Percentiles rank a stretch among this genome's conserved stretches.
phyloP scores from a whole-genome alignment of 2,113 vertebrate genomes.

The Propithecus coquereli region DNA sequence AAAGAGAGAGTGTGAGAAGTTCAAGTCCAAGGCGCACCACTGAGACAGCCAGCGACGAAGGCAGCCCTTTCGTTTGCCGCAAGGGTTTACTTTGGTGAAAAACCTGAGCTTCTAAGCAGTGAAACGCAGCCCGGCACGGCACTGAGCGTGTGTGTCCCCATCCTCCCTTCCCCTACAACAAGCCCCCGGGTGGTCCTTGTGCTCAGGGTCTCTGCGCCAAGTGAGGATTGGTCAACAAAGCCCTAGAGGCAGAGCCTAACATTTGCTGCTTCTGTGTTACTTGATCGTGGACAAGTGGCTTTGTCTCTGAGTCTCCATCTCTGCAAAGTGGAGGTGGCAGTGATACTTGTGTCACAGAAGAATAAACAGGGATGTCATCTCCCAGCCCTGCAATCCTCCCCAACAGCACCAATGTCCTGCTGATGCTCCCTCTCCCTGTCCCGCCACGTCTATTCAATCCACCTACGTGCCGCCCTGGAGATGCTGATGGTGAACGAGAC shows the following conservation, averaged over 20 bases:
- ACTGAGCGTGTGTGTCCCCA: accelerated
- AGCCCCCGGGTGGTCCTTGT: not conserved
- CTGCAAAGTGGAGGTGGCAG: not conserved
- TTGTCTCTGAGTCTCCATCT: not conserved
- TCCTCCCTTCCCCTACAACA: not conserved
- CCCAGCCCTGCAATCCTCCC: not conserved
- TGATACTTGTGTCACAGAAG: not conserved
- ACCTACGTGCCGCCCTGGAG: not conserved
- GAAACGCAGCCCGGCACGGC: accelerated
- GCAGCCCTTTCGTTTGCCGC: not conserved
- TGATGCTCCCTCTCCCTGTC: accelerated
- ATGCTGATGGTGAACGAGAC: too few species aligned
- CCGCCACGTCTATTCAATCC: not conserved
- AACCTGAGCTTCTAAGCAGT: not conserved
- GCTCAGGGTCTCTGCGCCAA: not conserved
- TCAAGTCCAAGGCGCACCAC: not conserved
- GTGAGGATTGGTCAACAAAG: not conserved
- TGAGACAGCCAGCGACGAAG: not conserved
- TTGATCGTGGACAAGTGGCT: not conserved
- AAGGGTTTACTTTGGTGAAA: not conserved
- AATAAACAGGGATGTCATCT: not conserved
- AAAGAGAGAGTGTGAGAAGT: not conserved
- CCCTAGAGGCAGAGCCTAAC: not conserved
- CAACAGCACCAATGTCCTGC: not conserved
- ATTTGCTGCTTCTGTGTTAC: not conserved